A percentile compares a stretch with the other conserved stretches of the same genome.
These are phyloP conservation scores for Hippocampus mohnikei DNA, from an alignment of 2,113 vertebrate genomes.

Conservation along the genomic window DNA sequence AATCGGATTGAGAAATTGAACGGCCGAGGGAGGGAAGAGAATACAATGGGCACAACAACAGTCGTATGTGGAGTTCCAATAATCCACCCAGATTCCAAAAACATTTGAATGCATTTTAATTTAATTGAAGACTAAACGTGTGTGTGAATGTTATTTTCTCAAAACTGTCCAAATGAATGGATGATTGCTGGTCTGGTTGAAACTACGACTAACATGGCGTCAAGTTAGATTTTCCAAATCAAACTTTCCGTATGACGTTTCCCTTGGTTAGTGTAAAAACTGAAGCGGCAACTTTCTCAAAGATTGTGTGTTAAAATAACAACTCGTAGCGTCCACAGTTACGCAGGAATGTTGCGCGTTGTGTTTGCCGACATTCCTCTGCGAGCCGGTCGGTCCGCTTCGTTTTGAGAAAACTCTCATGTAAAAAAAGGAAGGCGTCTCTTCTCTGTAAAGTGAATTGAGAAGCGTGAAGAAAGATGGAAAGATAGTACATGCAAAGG, in stretches of 20 bases:
- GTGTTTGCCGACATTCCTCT: conserved; percentile 66
- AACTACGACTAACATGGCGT: not conserved
- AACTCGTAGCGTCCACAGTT: not conserved
- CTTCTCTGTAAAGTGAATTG: not conserved
- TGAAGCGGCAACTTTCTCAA: conserved; percentile 12
- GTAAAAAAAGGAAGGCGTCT: not conserved
- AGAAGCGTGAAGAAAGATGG: not conserved
- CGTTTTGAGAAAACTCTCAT: conserved; percentile 23
- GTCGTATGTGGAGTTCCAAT: too few species aligned
- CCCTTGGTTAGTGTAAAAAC: not conserved
- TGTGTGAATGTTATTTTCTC: too few species aligned
- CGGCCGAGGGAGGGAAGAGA: too few species aligned
- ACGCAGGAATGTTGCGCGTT: conserved; percentile 58
- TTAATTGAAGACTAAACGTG: too few species aligned
- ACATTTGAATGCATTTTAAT: too few species aligned
- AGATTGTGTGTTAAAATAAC: conserved; percentile 30
- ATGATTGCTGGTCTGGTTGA: too few species aligned
- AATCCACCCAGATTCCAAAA: too few species aligned
- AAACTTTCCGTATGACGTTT: not conserved
- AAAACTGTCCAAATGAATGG: too few species aligned
- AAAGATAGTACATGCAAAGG: not conserved
- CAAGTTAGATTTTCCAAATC: too few species aligned
- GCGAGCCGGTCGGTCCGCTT: not conserved
- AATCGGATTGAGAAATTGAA: too few species aligned
- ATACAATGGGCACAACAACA: too few species aligned